Evolutionary conservation across 2,797 vertebrate species (phyloP).

Genomic region (Sebastes alutus): DNA sequence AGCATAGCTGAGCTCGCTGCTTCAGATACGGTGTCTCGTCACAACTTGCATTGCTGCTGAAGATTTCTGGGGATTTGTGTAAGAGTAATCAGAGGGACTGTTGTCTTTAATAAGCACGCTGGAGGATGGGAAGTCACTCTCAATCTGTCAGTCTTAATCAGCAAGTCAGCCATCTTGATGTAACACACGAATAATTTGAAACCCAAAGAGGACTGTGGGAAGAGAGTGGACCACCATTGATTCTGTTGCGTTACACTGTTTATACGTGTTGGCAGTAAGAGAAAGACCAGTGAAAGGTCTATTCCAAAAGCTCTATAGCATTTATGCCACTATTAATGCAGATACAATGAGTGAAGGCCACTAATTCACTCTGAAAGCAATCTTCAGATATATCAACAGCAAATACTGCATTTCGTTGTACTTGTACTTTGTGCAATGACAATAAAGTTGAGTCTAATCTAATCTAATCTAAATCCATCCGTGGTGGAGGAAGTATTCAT

Average conservation of each 20-base stretch:
- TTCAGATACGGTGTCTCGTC: neutral
- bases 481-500: fast-evolving
- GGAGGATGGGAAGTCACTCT: neutral
- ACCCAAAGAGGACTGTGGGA: neutral
- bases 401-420: too few relatives aligned
- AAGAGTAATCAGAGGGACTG: neutral
- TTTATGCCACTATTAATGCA: too few relatives aligned
- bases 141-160: conserved; percentile 40
- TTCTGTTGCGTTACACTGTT: neutral
- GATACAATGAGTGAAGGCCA: too few relatives aligned
- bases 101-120: neutral
- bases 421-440: too few relatives aligned
- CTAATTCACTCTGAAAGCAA: too few relatives aligned
- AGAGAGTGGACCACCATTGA: neutral
- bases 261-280: neutral
- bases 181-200: conserved; percentile 50
- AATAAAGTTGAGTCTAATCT: too few relatives aligned
- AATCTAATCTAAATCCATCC: too few relatives aligned
- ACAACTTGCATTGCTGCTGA: neutral
- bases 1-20: neutral
- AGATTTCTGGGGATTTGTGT: neutral
- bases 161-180: conserved; percentile 30
- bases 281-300: neutral
- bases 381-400: too few relatives aligned
- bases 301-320: too few relatives aligned